phyloP scores from a whole-genome alignment of 1,140 invertebrate species.

The Zaprionus gabonicus region DNA sequence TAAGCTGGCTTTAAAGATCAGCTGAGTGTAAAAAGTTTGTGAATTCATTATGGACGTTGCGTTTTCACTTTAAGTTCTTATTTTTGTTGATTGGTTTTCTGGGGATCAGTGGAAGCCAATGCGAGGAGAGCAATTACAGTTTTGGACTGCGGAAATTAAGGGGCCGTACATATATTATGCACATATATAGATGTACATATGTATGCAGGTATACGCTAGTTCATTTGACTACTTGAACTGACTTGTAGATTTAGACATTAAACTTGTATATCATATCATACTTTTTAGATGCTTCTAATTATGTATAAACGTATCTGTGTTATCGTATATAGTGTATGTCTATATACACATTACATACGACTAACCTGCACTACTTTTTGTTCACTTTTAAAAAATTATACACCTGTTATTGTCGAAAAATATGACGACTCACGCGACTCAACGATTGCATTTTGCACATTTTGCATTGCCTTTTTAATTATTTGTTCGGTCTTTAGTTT shows the following conservation, averaged over 20 bases:
- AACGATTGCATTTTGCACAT: conserved; percentile 58
- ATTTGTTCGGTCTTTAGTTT: neutral
- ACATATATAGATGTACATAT: conserved; percentile 10
- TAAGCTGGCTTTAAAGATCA: neutral
- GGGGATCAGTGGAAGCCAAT: conserved; percentile 39
- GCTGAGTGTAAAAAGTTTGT: conserved; percentile 24
- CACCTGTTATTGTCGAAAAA: conserved; percentile 75
- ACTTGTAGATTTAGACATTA: conserved; percentile 30
- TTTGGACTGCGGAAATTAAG: conserved; percentile 8
- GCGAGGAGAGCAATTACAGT: conserved; percentile 42
- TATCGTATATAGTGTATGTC: conserved; percentile 43
- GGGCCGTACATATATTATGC: conserved; percentile 5
- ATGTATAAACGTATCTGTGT: conserved; percentile 6
- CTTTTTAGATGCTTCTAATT: conserved; percentile 13
- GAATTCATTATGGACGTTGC: conserved; percentile 63
- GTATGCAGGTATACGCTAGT: conserved; percentile 6
- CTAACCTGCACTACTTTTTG: conserved; percentile 22
- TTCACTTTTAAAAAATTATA: conserved; percentile 58
- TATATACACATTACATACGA: conserved; percentile 59
- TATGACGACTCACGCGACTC: conserved; percentile 69
- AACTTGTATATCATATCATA: conserved; percentile 42
- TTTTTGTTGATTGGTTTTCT: conserved; percentile 19
- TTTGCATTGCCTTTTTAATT: conserved; percentile 40
- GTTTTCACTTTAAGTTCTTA: conserved; percentile 62
- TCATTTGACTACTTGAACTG: conserved; percentile 26